Base-by-base conservation (phyloP, 2,888 invertebrate species). In the Drosophila affinis region DNA sequence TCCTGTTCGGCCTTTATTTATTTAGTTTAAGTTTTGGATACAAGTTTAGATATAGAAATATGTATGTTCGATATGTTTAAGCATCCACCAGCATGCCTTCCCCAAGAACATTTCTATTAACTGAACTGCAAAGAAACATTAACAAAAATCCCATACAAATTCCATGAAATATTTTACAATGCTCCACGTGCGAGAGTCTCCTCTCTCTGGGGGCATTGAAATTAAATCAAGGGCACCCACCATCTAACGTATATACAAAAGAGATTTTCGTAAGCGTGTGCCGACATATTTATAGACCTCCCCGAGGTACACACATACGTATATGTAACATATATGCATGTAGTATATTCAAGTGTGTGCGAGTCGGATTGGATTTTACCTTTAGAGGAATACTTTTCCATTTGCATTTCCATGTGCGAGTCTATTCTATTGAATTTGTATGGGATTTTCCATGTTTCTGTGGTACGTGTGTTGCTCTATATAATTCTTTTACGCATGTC, bases 211-310 rank as follows among this genome's bases (percentile, higher is more conserved):
- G 59, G 21, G 34, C 34, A 10, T 51, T 45, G 53, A 48, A 60
- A 32, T 46, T 49, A 57, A 75, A 73, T 77, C 65, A 64, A 85
- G 75, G 71, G 71, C 71, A 49, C 34, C 63, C 71, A 49, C 34
- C 63, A 17, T 60, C 17, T 32, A n/a, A 52, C 54, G 45, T 54
- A 55, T 59, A 48, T 27, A 62, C 29, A 32, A 46, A 46, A 54
- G 46, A 17, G 27, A 61, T 54, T 87, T 78, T 87, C 72, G 81
- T 76, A 78, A 84, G 67, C 79, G 72, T 78, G 68, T 69, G 74
- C 62, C 51, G 57, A 72, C 60, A 56, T 82, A 82, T 82, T 82
- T 79, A 85, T 87, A 82, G 86, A 65, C 54, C 29, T 29, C 54
- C 46, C 17, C 32, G 65, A 51, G 7, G 14, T 39, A 34, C 12